Conservation (phyloP, 2,888 invertebrate genomes). For the Cataglyphis livida region DNA sequence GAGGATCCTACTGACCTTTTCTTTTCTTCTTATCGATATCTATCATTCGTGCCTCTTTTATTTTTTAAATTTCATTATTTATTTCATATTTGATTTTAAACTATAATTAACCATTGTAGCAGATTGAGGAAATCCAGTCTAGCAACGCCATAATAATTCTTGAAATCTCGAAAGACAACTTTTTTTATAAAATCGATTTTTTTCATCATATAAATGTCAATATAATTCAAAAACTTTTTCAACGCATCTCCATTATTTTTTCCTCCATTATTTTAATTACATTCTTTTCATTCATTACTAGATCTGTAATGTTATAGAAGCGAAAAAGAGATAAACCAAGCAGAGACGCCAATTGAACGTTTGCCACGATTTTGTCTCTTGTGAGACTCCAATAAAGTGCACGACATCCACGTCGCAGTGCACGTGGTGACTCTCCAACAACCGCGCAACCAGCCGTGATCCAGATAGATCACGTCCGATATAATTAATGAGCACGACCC, state of each 20-base stretch:
- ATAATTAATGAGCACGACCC: conserved; percentile 83
- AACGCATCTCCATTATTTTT: too few species aligned
- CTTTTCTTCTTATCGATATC: too few species aligned
- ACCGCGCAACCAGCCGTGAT: conserved; percentile 73
- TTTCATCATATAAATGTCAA: not conserved
- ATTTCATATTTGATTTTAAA: not conserved
- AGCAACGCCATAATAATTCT: too few species aligned
- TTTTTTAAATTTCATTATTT: too few species aligned
- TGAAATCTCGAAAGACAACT: too few species aligned
- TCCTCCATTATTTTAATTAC: too few species aligned
- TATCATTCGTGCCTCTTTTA: too few species aligned
- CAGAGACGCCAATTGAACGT: conserved; percentile 2
- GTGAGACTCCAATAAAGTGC: conserved; percentile 44
- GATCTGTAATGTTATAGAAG: conserved; percentile 1
- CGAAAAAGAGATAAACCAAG: conserved; percentile 8
- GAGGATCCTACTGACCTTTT: too few species aligned
- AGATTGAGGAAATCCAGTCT: too few species aligned
- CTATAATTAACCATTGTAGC: not conserved
- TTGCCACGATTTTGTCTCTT: conserved; percentile 24
- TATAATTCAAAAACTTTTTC: not conserved
- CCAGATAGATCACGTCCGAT: conserved; percentile 83
- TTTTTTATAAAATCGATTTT: too few species aligned
- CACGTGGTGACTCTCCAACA: conserved; percentile 71
- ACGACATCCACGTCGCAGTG: conserved; percentile 60
- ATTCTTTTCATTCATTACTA: not conserved